A percentile compares a stretch with the other conserved stretches of the same genome.
Evolutionary conservation across 1,140 invertebrate genomes (phyloP).

Genomic region (Phthorimaea operculella): DNA sequence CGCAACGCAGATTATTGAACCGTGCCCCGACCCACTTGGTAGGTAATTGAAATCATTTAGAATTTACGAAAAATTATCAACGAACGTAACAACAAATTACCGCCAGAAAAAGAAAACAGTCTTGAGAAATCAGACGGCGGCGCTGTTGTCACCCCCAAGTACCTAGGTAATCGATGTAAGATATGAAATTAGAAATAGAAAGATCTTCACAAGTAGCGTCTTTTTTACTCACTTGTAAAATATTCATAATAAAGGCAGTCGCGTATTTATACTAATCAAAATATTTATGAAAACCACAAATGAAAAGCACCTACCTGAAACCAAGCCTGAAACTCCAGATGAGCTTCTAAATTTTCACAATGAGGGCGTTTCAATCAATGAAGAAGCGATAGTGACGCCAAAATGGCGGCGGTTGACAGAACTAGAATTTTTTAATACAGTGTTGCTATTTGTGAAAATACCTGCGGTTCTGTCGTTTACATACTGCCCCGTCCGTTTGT

Average conservation of each 20-base stretch:
- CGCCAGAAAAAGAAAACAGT: constrained; percentile 39
- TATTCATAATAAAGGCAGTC: too few relatives aligned
- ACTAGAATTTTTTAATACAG: constrained; percentile 4
- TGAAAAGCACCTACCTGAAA: too few relatives aligned
- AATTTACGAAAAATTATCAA: constrained; percentile 15
- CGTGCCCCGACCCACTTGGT: neutral
- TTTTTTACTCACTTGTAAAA: too few relatives aligned
- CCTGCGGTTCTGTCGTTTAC: too few relatives aligned
- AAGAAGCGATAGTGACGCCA: constrained; percentile 48
- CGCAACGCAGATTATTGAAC: neutral
- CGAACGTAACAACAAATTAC: constrained; percentile 35
- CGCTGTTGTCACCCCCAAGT: constrained; percentile 40
- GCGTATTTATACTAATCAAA: too few relatives aligned
- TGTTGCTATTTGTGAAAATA: too few relatives aligned
- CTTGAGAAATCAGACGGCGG: constrained; percentile 45
- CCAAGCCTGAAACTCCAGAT: constrained; percentile 12
- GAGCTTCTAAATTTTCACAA: constrained; percentile 51
- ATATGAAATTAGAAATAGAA: too few relatives aligned
- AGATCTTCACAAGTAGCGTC: too few relatives aligned
- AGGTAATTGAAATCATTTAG: neutral
- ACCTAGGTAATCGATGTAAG: neutral
- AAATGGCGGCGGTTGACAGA: constrained; percentile 40
- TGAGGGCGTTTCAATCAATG: constrained; percentile 60
- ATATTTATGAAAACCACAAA: too few relatives aligned
- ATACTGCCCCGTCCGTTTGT: too few relatives aligned